Conservation (phyloP, 2,113 vertebrate species). For the Antechinus flavipes region DNA sequence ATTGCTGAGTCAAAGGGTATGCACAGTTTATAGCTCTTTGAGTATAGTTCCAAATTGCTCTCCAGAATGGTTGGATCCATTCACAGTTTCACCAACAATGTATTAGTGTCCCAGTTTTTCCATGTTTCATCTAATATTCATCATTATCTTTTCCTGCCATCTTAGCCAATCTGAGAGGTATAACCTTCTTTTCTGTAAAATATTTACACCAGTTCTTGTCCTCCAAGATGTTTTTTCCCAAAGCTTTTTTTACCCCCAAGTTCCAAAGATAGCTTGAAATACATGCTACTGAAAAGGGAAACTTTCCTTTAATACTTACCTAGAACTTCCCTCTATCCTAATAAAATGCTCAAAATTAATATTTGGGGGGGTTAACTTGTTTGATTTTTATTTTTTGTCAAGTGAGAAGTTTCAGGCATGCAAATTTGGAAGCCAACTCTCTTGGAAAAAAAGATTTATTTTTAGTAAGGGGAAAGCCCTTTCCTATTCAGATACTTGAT, state of each 20-base stretch:
- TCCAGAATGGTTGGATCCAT: too few relatives aligned
- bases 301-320: constrained; percentile 70
- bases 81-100: too few relatives aligned
- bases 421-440: constrained; percentile 75
- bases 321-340: constrained; percentile 43
- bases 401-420: constrained; percentile 62
- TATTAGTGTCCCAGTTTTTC: too few relatives aligned
- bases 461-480: constrained; percentile 70
- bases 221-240: neutral
- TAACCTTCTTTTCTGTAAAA: constrained; percentile 11
- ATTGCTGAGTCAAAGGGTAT: neutral
- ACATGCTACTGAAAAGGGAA: constrained; percentile 57
- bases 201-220: constrained; percentile 29
- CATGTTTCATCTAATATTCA: too few relatives aligned
- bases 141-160: too few relatives aligned
- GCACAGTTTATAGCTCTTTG: too few relatives aligned
- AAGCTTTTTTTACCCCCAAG: constrained; percentile 38
- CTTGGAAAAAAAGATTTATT: constrained; percentile 66
- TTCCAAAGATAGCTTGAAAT: constrained; percentile 32
- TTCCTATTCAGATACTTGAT: constrained; percentile 66
- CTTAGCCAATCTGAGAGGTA: too few relatives aligned
- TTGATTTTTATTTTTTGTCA: constrained; percentile 64
- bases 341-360: constrained; percentile 39
- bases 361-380: constrained; percentile 19
- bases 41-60: too few relatives aligned